Percentiles rank a stretch among this genome's conserved stretches.
Conservation (phyloP, 37 sponge, comb jelly and placozoan species). For the Eunapius fragilis region DNA sequence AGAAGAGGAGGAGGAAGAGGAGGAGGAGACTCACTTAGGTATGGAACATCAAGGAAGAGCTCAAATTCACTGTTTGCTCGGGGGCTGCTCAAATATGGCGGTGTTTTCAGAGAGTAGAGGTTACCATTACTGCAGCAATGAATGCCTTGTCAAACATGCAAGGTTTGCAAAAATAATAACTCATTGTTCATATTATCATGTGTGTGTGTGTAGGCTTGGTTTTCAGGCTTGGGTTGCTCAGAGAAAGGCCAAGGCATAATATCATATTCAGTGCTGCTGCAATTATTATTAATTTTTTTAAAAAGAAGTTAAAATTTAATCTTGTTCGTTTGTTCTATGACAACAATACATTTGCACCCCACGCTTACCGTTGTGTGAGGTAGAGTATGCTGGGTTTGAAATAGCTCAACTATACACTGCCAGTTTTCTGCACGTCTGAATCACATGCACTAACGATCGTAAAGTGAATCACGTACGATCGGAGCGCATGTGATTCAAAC, state of each 20-base stretch:
- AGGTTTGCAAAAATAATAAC: slow-evolving; percentile 30
- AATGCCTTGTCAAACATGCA: slow-evolving; percentile 76
- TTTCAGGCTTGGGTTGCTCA: slow-evolving; percentile 30
- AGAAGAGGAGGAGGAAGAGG: neutral
- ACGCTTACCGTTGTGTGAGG: too few relatives aligned
- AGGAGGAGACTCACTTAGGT: too few relatives aligned
- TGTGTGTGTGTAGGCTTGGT: slow-evolving; percentile 10
- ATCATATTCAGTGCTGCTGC: neutral
- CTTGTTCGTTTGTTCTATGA: too few relatives aligned
- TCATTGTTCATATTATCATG: neutral
- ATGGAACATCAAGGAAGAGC: neutral
- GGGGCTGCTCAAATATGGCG: slow-evolving; percentile 67
- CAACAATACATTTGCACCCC: too few relatives aligned
- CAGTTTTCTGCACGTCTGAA: too few relatives aligned
- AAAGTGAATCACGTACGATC: too few relatives aligned
- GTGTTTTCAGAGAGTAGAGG: slow-evolving; percentile 60
- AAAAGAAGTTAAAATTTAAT: too few relatives aligned
- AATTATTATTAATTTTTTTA: neutral
- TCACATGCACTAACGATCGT: too few relatives aligned
- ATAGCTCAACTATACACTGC: too few relatives aligned
- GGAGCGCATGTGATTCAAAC: too few relatives aligned
- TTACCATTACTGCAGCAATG: slow-evolving; percentile 69
- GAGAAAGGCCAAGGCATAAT: slow-evolving; percentile 21
- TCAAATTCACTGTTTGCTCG: slow-evolving; percentile 29
- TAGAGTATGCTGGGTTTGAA: too few relatives aligned